These are phyloP conservation scores for Leptinotarsa tumamoca DNA, from an alignment of 2,888 invertebrate species.

Conservation along the genomic window DNA sequence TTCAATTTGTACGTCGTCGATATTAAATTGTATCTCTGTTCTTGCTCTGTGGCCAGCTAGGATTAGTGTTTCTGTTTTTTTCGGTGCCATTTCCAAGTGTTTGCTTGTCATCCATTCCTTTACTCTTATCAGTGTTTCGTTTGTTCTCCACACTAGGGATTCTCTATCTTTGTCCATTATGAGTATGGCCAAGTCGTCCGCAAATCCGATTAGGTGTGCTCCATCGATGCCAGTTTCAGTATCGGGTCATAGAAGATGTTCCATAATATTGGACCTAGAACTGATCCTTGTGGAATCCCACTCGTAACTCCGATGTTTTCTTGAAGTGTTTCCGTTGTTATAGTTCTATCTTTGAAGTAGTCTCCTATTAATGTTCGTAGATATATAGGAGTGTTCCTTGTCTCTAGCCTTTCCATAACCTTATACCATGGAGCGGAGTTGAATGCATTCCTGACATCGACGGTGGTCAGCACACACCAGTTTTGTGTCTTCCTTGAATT, in stretches of 20 bases:
- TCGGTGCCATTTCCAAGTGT: constrained; percentile 57
- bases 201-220: constrained; percentile 24
- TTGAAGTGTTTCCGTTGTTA: neutral
- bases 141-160: constrained; percentile 6
- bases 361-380: neutral
- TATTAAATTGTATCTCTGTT: neutral
- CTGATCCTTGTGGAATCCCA: constrained; percentile 35
- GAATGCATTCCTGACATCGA: constrained; percentile 36
- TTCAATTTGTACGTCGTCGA: neutral
- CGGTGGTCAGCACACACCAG: constrained; percentile 7
- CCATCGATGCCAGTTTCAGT: constrained; percentile 15
- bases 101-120: constrained; percentile 23
- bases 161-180: neutral
- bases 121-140: constrained; percentile 10
- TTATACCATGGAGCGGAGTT: constrained; percentile 22
- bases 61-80: constrained; percentile 42
- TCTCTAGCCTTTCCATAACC: constrained; percentile 14
- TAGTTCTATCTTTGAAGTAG: constrained; percentile 3
- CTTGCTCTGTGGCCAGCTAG: neutral
- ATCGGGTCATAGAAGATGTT: constrained; percentile 33
- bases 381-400: neutral
- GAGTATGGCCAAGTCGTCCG: constrained; percentile 31
- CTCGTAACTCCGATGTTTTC: neutral
- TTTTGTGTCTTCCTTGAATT: neutral
- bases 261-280: constrained; percentile 39